A percentile compares a stretch with the other conserved stretches of the same genome.
phyloP scores from a whole-genome alignment of 2,113 vertebrate species.

The Toxostoma redivivum region DNA sequence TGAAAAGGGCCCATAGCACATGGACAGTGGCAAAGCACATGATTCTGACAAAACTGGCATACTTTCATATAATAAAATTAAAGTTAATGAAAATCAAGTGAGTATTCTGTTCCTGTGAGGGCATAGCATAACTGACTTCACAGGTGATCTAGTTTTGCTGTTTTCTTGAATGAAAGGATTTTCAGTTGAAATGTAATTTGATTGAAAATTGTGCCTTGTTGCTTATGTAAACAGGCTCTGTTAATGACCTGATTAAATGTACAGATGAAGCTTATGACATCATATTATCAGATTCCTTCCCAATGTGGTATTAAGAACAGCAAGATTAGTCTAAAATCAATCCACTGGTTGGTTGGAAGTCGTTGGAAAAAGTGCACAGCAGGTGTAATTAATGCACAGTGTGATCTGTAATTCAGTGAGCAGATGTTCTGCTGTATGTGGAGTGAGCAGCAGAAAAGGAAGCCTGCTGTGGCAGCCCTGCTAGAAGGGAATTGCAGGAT shows the following conservation, averaged over 20 bases:
- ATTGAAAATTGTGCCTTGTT: neutral
- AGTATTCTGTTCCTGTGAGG: neutral
- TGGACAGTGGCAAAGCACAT: neutral
- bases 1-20: neutral
- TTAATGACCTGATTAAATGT: slow-evolving; percentile 4
- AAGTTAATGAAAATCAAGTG: neutral
- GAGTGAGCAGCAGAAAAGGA: neutral
- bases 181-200: neutral
- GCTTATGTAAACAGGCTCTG: neutral
- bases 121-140: neutral
- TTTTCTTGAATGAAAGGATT: neutral
- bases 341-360: neutral
- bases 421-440: slow-evolving; percentile 33
- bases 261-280: slow-evolving; percentile 9
- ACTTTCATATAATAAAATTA: neutral
- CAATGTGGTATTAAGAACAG: neutral
- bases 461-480: neutral
- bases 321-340: slow-evolving; percentile 31
- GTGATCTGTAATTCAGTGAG: slow-evolving; percentile 29
- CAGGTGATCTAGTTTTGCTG: neutral
- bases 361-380: slow-evolving; percentile 46
- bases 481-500: neutral
- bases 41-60: neutral
- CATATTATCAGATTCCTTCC: neutral
- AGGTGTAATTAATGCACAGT: slow-evolving; percentile 42